phyloP scores from a whole-genome alignment of 2,113 vertebrate genomes.

The Charina bottae region DNA sequence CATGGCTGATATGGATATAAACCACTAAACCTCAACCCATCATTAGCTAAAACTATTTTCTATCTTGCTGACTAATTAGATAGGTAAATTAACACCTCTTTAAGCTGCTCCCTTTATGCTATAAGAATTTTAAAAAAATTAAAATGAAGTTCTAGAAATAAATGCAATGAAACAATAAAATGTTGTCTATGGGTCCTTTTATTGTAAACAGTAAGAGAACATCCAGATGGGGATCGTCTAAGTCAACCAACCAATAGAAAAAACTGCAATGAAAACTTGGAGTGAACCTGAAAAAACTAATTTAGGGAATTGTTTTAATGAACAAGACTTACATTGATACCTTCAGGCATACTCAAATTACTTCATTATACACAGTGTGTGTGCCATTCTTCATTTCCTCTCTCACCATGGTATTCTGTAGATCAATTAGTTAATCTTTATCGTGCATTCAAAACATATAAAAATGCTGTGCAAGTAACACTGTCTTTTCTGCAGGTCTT shows the following conservation, averaged over 20 bases:
- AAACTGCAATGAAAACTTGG: constrained; percentile 3
- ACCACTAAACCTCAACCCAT: neutral
- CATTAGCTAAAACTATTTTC: neutral
- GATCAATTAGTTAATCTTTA: constrained; percentile 32
- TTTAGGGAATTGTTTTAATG: constrained; percentile 35
- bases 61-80: neutral
- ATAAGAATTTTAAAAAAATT: neutral
- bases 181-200: neutral
- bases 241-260: neutral
- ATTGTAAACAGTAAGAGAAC: neutral
- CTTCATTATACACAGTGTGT: constrained; percentile 23
- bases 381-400: constrained; percentile 21
- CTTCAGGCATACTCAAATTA: constrained; percentile 37
- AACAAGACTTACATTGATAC: constrained; percentile 30
- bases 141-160: constrained; percentile 7
- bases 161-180: neutral
- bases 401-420: neutral
- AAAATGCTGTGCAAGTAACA: constrained; percentile 11
- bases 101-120: neutral
- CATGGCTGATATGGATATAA: neutral
- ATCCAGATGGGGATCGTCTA: constrained; percentile 13
- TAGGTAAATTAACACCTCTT: neutral
- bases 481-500: neutral
- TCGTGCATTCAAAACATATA: constrained; percentile 12
- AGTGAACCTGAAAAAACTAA: constrained; percentile 16